phyloP scores from a whole-genome alignment of 2,888 invertebrate species.

The Mesodorylaimus sp. region DNA sequence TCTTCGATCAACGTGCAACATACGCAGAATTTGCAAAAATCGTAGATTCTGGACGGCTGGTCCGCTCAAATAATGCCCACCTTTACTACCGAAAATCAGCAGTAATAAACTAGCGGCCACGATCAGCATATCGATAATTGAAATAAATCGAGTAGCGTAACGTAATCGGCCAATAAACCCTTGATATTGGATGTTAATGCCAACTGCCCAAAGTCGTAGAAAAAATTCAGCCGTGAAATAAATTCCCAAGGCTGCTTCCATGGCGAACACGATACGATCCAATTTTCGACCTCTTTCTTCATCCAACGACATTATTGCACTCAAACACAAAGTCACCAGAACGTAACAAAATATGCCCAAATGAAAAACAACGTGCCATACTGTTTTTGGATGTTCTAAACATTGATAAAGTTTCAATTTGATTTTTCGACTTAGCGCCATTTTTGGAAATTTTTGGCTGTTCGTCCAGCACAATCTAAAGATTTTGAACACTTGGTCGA shows the following conservation, averaged over 20 bases:
- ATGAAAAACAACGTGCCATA: background rate
- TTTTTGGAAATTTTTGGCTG: too few species aligned
- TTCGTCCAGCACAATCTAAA: too few species aligned
- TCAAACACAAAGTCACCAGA: slow-evolving; percentile 13
- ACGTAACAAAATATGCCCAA: slow-evolving; percentile 13
- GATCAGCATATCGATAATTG: slow-evolving; percentile 19
- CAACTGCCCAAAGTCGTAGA: slow-evolving; percentile 20
- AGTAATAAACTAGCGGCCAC: slow-evolving; percentile 18
- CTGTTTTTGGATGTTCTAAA: background rate
- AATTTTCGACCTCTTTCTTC: slow-evolving; percentile 6
- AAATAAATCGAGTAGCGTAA: slow-evolving; percentile 17
- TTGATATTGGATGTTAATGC: slow-evolving; percentile 19
- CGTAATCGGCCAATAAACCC: slow-evolving; percentile 15
- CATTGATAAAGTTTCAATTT: background rate
- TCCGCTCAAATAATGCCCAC: slow-evolving; percentile 12
- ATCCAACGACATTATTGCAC: slow-evolving; percentile 10
- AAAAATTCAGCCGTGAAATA: slow-evolving; percentile 20
- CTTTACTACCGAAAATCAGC: slow-evolving; percentile 14
- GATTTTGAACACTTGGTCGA: too few species aligned
- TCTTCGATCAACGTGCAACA: slow-evolving; percentile 23
- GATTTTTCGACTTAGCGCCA: too few species aligned
- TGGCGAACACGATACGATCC: slow-evolving; percentile 11
- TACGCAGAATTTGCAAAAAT: slow-evolving; percentile 19
- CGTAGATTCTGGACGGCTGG: slow-evolving; percentile 13
- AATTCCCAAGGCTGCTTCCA: slow-evolving; percentile 18